phyloP scores from a whole-genome alignment of 2,888 invertebrate species.

The Mantis religiosa region DNA sequence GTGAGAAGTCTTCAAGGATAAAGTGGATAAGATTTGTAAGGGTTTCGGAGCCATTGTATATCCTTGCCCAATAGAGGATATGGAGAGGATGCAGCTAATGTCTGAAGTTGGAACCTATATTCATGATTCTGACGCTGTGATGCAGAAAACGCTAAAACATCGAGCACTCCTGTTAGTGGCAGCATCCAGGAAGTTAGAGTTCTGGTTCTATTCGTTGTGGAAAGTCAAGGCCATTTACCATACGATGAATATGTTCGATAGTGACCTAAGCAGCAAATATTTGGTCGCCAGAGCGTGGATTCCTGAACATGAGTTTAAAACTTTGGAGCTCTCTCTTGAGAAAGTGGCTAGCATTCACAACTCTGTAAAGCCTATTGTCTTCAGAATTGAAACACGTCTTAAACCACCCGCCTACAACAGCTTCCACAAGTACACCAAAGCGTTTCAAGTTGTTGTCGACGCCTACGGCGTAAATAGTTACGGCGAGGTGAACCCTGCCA shows the following conservation, averaged over 20 bases:
- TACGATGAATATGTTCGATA: neutral
- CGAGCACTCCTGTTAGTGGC: neutral
- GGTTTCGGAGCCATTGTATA: neutral
- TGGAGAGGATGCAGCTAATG: neutral
- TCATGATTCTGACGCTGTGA: neutral
- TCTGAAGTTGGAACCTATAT: neutral
- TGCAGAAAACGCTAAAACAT: neutral
- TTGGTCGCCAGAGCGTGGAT: neutral
- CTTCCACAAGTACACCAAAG: constrained; percentile 55
- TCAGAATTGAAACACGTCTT: constrained; percentile 29
- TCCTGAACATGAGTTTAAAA: neutral
- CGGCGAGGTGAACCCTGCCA: constrained; percentile 62
- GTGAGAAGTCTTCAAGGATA: neutral
- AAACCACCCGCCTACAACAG: constrained; percentile 54
- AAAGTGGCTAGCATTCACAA: neutral
- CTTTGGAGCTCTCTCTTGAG: neutral
- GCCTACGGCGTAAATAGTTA: constrained; percentile 57
- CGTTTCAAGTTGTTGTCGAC: constrained; percentile 56
- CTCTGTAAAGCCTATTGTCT: neutral
- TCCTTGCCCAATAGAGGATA: neutral
- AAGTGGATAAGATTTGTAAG: neutral
- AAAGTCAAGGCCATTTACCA: neutral
- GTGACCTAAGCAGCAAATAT: neutral
- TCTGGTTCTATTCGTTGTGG: neutral
- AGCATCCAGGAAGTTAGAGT: neutral